Percentiles rank a stretch among this genome's conserved stretches.
phyloP scores from a whole-genome alignment of 2,797 vertebrate genomes.

The Antennarius maculatus region DNA sequence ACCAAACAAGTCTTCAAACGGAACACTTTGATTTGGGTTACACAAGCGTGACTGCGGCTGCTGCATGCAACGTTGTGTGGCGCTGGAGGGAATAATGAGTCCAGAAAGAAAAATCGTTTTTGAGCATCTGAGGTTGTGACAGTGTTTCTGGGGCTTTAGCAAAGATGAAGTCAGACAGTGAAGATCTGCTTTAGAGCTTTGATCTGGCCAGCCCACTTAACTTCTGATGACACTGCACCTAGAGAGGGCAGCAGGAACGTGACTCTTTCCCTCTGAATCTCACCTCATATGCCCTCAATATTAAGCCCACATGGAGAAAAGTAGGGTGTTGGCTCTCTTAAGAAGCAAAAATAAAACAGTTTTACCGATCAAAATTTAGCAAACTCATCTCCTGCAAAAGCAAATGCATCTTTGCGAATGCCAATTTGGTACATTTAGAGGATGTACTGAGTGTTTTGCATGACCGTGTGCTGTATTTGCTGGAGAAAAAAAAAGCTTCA shows the following conservation, averaged over 20 bases:
- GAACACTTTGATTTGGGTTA: slow-evolving; percentile 56
- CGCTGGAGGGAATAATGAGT: slow-evolving; percentile 56
- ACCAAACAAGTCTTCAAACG: slow-evolving; percentile 55
- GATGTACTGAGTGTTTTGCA: slow-evolving; percentile 1
- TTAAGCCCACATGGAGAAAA: slow-evolving; percentile 2
- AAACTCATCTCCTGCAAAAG: slow-evolving; percentile 1
- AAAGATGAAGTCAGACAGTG: slow-evolving; percentile 69
- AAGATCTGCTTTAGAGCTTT: slow-evolving; percentile 68
- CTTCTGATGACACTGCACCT: slow-evolving; percentile 62
- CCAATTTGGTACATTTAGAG: slow-evolving; percentile 6
- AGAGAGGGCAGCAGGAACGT: slow-evolving; percentile 34
- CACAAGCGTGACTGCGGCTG: slow-evolving; percentile 51
- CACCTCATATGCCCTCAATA: slow-evolving; percentile 36
- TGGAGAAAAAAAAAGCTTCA: slow-evolving; percentile 18
- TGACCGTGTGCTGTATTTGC: slow-evolving; percentile 24
- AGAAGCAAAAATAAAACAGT: slow-evolving; percentile 22
- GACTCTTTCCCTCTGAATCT: slow-evolving; percentile 34
- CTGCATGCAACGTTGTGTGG: slow-evolving; percentile 35
- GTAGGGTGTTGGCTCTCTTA: slow-evolving; percentile 1
- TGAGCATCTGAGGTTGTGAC: slow-evolving; percentile 60
- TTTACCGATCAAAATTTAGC: slow-evolving; percentile 12
- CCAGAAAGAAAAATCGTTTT: slow-evolving; percentile 46
- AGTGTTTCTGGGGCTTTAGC: slow-evolving; percentile 53
- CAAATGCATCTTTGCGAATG: slow-evolving; percentile 6
- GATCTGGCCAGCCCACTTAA: slow-evolving; percentile 64